Percentiles rank a stretch among this genome's conserved stretches.
Evolutionary conservation across 2,888 invertebrate species (phyloP).

Genomic region (Athalia circularis): DNA sequence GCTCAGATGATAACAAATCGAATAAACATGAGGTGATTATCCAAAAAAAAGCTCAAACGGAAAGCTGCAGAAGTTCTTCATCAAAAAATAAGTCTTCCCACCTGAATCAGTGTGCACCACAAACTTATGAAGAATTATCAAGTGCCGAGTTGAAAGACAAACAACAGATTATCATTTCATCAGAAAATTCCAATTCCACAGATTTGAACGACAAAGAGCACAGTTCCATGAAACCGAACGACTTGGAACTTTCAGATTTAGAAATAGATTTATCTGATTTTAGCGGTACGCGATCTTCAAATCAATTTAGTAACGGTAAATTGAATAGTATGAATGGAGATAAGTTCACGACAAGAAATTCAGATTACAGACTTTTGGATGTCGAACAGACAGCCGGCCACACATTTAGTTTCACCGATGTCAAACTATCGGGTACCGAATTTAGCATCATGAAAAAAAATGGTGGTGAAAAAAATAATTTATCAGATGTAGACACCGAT

Average conservation of each 20-base stretch:
- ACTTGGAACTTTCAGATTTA: slow-evolving; percentile 30
- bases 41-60: neutral
- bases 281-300: neutral
- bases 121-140: slow-evolving; percentile 23
- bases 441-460: slow-evolving; percentile 25
- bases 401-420: neutral
- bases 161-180: neutral
- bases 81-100: slow-evolving; percentile 8
- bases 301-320: neutral
- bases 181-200: slow-evolving; percentile 1
- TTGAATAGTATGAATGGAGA: neutral
- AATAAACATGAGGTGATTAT: neutral
- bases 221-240: neutral
- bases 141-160: neutral
- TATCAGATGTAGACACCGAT: slow-evolving; percentile 37
- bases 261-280: slow-evolving; percentile 29
- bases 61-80: neutral
- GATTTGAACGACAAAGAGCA: neutral
- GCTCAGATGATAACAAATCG: neutral
- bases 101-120: slow-evolving; percentile 16
- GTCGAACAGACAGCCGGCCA: neutral
- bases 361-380: neutral
- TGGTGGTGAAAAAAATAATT: neutral
- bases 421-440: slow-evolving; percentile 6
- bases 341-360: neutral